Evolutionary conservation across 2,113 vertebrate species (phyloP).

Genomic region (Cercocebus atys): DNA sequence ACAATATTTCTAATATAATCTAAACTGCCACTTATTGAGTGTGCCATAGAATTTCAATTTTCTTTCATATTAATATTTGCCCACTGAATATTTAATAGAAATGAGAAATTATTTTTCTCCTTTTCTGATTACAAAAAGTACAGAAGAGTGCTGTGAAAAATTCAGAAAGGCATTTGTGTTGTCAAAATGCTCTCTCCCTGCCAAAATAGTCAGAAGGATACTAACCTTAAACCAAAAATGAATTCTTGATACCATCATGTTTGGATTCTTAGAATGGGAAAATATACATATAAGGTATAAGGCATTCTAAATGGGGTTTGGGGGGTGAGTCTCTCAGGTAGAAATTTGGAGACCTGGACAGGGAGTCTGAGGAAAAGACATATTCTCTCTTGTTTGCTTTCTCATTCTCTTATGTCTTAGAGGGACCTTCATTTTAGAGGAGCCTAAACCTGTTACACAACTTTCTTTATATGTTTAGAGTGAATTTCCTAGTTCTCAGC

Average conservation of each 20-base stretch:
- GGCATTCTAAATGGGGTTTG: neutral
- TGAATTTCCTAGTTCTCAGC: neutral
- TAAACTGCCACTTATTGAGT: constrained; percentile 58
- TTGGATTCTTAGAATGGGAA: neutral
- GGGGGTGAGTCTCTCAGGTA: neutral
- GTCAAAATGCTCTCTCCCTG: neutral
- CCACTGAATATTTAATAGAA: constrained; percentile 66
- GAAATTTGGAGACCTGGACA: neutral
- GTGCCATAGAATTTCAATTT: constrained; percentile 68
- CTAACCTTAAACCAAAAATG: constrained; percentile 31
- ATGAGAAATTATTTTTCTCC: constrained; percentile 63
- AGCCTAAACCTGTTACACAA: neutral
- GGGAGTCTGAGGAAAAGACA: neutral
- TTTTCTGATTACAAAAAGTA: constrained; percentile 61
- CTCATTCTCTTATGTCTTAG: neutral
- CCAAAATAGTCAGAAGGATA: constrained; percentile 27
- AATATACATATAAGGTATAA: neutral
- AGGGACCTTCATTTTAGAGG: neutral
- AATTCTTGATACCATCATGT: neutral
- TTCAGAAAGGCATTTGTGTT: constrained; percentile 51
- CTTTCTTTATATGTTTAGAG: neutral
- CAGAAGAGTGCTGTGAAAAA: constrained; percentile 40
- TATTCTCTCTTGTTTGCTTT: neutral
- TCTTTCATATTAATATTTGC: constrained; percentile 69
- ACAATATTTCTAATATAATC: constrained; percentile 58